Conservation (phyloP, 2,888 invertebrate species). For the Nowickia ferox region DNA sequence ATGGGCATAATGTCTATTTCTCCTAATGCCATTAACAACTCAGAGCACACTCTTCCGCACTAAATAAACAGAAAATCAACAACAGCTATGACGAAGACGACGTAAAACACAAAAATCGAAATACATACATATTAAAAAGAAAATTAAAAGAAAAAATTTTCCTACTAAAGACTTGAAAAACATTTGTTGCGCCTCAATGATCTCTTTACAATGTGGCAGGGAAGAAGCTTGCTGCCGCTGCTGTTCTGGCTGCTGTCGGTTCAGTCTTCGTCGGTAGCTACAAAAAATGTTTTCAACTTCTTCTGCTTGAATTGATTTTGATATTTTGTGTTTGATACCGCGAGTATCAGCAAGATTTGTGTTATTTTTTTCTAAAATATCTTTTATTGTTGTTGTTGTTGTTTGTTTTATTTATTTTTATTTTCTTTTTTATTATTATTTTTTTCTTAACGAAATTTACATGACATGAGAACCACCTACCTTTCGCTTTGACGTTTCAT, state of each 20-base stretch:
- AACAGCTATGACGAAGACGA: neutral
- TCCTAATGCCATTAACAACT: slow-evolving; percentile 64
- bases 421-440: neutral
- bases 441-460: slow-evolving; percentile 54
- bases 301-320: slow-evolving; percentile 67
- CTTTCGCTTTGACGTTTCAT: slow-evolving; percentile 41
- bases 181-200: slow-evolving; percentile 70
- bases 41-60: slow-evolving; percentile 51
- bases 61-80: slow-evolving; percentile 14
- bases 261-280: slow-evolving; percentile 37
- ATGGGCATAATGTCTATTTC: slow-evolving; percentile 71
- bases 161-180: slow-evolving; percentile 29
- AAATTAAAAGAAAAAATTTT: slow-evolving; percentile 5
- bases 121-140: no score
- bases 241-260: neutral
- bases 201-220: slow-evolving; percentile 39
- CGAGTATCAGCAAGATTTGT: slow-evolving; percentile 60
- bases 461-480: slow-evolving; percentile 67
- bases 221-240: slow-evolving; percentile 16
- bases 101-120: slow-evolving; percentile 34
- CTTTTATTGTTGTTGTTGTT: neutral
- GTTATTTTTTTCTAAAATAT: slow-evolving; percentile 47
- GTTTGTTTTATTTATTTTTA: slow-evolving; percentile 8
- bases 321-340: slow-evolving; percentile 56
- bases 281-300: slow-evolving; percentile 40